These are phyloP conservation scores for Euphysa ruthae DNA, from an alignment of 30 jellyfish, hydroid and myxozoan genomes.

Conservation along the genomic window DNA sequence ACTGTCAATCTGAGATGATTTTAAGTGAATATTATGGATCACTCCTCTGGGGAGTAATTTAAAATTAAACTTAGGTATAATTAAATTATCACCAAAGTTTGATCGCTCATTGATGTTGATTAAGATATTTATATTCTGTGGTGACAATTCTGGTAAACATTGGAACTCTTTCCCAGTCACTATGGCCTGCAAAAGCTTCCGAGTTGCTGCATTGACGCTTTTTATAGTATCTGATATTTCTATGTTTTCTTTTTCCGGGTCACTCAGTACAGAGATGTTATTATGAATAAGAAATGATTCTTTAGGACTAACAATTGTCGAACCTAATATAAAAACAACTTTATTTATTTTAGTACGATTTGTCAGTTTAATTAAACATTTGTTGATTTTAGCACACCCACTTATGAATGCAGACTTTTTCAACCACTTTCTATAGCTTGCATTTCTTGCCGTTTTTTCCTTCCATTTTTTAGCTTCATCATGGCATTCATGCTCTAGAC, in stretches of 20 bases:
- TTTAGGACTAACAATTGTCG: constrained; percentile 23
- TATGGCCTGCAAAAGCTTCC: constrained; percentile 8
- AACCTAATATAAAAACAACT: background rate
- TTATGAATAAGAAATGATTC: constrained; percentile 10
- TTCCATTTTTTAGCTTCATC: background rate
- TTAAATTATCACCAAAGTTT: background rate
- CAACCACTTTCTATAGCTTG: background rate
- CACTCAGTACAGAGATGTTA: background rate
- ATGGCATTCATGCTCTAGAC: background rate
- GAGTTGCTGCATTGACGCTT: background rate
- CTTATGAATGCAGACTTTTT: background rate
- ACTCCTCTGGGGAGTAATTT: constrained; percentile 10
- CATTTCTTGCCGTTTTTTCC: background rate
- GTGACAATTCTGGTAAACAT: background rate
- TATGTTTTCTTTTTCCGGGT: background rate
- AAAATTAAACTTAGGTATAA: constrained; percentile 11
- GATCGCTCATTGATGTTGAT: background rate
- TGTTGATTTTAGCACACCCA: background rate
- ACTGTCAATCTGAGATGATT: background rate
- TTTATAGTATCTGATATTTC: background rate
- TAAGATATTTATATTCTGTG: constrained; percentile 6
- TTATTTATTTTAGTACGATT: background rate
- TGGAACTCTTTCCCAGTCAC: constrained; percentile 2
- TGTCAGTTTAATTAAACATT: background rate
- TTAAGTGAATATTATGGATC: background rate